These are phyloP conservation scores for Amphiprion percula DNA, from an alignment of 2,113 vertebrate species.

Conservation along the genomic window DNA sequence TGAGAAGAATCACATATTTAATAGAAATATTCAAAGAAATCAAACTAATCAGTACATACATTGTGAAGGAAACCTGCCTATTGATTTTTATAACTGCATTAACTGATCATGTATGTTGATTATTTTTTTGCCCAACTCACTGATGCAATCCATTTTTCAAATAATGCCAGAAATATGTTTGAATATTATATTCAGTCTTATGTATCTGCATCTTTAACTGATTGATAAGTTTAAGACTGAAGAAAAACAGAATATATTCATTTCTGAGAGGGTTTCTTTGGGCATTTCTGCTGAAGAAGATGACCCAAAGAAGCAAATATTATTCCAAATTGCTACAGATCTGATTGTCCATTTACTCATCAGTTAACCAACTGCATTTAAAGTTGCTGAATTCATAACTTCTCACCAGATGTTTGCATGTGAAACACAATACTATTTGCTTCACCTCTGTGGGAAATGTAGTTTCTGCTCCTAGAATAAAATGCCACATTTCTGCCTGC, in stretches of 20 bases:
- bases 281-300: too few relatives aligned
- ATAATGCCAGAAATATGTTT: background rate
- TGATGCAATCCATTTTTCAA: background rate
- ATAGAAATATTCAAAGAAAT: too few relatives aligned
- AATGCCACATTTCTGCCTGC: slow-evolving; percentile 45
- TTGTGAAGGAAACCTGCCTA: background rate
- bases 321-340: too few relatives aligned
- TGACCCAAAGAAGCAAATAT: too few relatives aligned
- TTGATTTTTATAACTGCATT: background rate
- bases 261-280: background rate
- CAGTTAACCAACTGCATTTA: background rate
- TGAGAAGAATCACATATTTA: too few relatives aligned
- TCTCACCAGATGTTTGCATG: background rate
- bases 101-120: background rate
- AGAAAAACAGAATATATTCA: background rate
- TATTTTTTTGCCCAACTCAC: background rate
- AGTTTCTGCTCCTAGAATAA: slow-evolving; percentile 18
- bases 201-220: background rate
- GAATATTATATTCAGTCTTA: background rate
- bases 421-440: background rate
- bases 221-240: background rate
- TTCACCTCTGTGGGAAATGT: background rate
- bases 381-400: background rate
- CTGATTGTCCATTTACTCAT: background rate
- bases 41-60: too few relatives aligned